Evolutionary conservation across 2,888 invertebrate species (phyloP).

Genomic region (Xestobium rufovillosum): DNA sequence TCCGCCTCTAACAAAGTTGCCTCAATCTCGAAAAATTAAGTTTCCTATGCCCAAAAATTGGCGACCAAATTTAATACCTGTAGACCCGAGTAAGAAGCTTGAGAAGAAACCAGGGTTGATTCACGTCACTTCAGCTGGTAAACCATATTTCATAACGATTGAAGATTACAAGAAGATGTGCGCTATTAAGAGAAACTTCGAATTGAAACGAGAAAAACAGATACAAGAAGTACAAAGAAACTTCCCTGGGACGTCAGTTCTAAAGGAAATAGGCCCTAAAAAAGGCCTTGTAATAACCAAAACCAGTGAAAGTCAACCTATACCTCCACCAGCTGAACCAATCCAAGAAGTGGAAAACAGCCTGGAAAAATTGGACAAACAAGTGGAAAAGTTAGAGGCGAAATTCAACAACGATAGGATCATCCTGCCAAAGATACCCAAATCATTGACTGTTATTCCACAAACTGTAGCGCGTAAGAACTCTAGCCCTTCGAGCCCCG

Average conservation of each 20-base stretch:
- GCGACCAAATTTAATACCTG: conserved; percentile 65
- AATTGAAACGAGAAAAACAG: conserved; percentile 43
- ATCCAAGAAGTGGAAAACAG: conserved; percentile 29
- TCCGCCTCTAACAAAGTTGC: conserved; percentile 30
- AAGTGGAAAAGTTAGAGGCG: conserved; percentile 42
- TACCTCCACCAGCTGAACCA: conserved; percentile 5
- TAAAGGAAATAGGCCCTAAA: conserved; percentile 32
- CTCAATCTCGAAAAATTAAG: conserved; percentile 42
- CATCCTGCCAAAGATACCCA: conserved; percentile 71
- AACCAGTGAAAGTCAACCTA: conserved; percentile 17
- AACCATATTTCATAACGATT: conserved; percentile 69
- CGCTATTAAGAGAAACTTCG: conserved; percentile 56
- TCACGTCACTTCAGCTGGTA: conserved; percentile 71
- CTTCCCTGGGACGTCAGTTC: conserved; percentile 27
- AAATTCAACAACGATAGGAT: conserved; percentile 37
- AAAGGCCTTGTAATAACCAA: conserved; percentile 35
- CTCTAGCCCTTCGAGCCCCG: conserved; percentile 35
- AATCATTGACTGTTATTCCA: conserved; percentile 72
- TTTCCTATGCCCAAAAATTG: conserved; percentile 57
- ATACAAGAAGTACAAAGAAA: conserved; percentile 50
- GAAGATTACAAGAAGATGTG: conserved; percentile 77
- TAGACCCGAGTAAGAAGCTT: conserved; percentile 40
- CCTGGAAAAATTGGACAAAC: conserved; percentile 44
- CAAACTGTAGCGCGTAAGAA: conserved; percentile 47
- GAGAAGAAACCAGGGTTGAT: conserved; percentile 51